Base-by-base conservation (phyloP, 2,888 invertebrate species). In the Pantelozetes paolii region DNA sequence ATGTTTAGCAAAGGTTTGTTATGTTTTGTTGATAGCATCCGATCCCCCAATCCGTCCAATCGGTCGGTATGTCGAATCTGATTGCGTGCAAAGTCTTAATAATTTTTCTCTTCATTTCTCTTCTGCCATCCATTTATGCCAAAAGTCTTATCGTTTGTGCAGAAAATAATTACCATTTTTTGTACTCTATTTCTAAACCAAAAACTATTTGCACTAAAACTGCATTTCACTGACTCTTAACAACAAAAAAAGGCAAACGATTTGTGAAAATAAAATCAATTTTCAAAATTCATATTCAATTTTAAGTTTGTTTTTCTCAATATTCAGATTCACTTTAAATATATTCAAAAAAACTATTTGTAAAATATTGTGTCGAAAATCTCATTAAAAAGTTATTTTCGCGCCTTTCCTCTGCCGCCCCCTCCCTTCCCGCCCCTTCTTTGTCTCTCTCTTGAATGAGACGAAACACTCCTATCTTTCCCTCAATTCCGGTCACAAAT, bases 81-180 rank as follows among this genome's bases (percentile, higher is more conserved):
- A 67, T 67, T 67, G 67, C 67, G 67, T 67, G 67, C 67, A 5
- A 40, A 67, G 18, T 20, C 40, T 11, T 67, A 40, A 67, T 67
- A n/a, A 67, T 23, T 67, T 67, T 67, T 13, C 3, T 15, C 15
- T 48, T 48, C 48, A n/a, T 13, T 28, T 9, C 13, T 23, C 13
- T 23, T 11, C n/a, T 40, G 67, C 36, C 32, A 67, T 32, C 42
- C 67, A 67, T 67, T 67, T 67, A 67, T 67, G 42, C 67, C 67
- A 67, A 36, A 32, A 40, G 1, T 67, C 67, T 67, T 67, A 67
- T 67, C 40, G 40, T 67, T 67, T 9, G 2, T 20, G 6, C 15
- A 9, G 28, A 57, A 57, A 62, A 62, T 62, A 62, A 62, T 62
- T 62, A 62, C 6, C 59, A 30, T 32, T 32, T 32, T n/a, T 30